Evolutionary conservation across 2,888 invertebrate genomes (phyloP).

Genomic region (Prosopocoilus inquinatus): DNA sequence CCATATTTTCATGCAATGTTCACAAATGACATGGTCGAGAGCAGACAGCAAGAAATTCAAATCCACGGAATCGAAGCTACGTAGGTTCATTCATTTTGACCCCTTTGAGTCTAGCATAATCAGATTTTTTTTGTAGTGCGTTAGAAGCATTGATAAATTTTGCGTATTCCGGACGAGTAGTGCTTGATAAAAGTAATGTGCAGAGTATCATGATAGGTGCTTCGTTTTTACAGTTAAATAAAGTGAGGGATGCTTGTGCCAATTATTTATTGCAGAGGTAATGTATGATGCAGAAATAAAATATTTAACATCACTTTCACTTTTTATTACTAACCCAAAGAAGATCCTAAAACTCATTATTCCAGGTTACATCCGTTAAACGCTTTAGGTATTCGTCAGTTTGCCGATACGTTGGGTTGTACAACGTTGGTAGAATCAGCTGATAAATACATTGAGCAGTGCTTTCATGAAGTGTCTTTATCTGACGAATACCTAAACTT

Average conservation of each 20-base stretch:
- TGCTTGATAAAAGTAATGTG: slow-evolving; percentile 75
- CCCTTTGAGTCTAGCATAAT: slow-evolving; percentile 9
- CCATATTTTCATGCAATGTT: slow-evolving; percentile 93
- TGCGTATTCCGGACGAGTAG: slow-evolving; percentile 78
- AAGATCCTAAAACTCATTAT: slow-evolving; percentile 12
- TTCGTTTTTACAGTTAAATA: slow-evolving; percentile 74
- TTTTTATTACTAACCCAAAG: slow-evolving; percentile 1
- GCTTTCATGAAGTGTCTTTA: slow-evolving; percentile 73
- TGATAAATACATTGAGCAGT: slow-evolving; percentile 75
- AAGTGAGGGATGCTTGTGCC: slow-evolving; percentile 81
- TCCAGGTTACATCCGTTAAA: slow-evolving; percentile 73
- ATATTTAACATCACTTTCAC: neutral
- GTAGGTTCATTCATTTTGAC: slow-evolving; percentile 50
- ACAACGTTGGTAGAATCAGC: slow-evolving; percentile 67
- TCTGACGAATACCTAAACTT: slow-evolving; percentile 74
- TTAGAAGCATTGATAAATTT: slow-evolving; percentile 80
- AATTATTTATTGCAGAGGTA: slow-evolving; percentile 73
- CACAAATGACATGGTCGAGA: slow-evolving; percentile 83
- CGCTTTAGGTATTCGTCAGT: slow-evolving; percentile 74
- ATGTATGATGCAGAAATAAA: slow-evolving; percentile 12
- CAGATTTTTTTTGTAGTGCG: slow-evolving; percentile 57
- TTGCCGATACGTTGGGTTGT: slow-evolving; percentile 78
- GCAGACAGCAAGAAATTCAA: slow-evolving; percentile 74
- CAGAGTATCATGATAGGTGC: slow-evolving; percentile 83
- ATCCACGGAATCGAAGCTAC: slow-evolving; percentile 78